Conservation (phyloP, 2,797 vertebrate species). For the Amazona finschi region DNA sequence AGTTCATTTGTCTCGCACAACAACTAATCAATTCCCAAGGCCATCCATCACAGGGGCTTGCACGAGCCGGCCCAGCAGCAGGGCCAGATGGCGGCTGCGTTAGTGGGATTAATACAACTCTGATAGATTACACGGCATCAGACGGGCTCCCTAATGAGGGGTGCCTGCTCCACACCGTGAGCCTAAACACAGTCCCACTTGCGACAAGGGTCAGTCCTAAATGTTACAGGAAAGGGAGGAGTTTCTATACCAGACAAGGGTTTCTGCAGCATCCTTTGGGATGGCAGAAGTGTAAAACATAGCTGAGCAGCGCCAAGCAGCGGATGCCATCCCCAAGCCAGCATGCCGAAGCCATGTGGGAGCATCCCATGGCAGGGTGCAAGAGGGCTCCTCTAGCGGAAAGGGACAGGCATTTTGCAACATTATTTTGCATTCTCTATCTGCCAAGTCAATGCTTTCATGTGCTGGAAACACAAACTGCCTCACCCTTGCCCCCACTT, state of each 20-base stretch:
- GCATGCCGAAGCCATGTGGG: rapidly evolving
- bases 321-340: neutral
- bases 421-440: neutral
- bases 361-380: neutral
- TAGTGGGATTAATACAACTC: slow-evolving; percentile 89
- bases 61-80: slow-evolving; percentile 63
- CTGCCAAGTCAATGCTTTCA: neutral
- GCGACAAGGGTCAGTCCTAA: rapidly evolving
- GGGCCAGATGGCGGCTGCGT: slow-evolving; percentile 80
- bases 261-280: neutral
- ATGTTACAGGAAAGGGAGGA: rapidly evolving
- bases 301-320: neutral
- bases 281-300: neutral
- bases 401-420: neutral
- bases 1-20: slow-evolving; percentile 91
- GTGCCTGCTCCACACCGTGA: neutral
- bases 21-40: slow-evolving; percentile 95
- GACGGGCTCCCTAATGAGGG: slow-evolving; percentile 59
- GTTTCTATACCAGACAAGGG: neutral
- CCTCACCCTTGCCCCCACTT: rapidly evolving
- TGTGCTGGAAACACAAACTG: slow-evolving; percentile 3
- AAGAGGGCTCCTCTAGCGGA: neutral
- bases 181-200: neutral
- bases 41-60: slow-evolving; percentile 87
- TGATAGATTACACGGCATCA: slow-evolving; percentile 83